Percentiles rank a stretch among this genome's conserved stretches.
phyloP scores from a whole-genome alignment of 2,113 vertebrate genomes.

The Brachypodius melanocephalos region DNA sequence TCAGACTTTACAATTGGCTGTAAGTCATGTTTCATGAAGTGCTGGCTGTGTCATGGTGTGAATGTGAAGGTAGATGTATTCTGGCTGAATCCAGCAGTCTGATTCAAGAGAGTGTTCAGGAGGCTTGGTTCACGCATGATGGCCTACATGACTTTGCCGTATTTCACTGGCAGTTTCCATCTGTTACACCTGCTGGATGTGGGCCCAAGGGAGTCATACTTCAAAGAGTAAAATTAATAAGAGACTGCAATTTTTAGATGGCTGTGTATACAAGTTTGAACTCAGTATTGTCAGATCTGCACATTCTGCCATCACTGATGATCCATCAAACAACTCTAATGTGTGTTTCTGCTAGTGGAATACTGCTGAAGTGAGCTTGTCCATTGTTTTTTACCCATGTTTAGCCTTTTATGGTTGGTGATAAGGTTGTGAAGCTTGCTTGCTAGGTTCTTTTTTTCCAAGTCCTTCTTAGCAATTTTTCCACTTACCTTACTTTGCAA shows the following conservation, averaged over 20 bases:
- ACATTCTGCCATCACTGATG: not conserved
- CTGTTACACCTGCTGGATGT: slow-evolving; percentile 27
- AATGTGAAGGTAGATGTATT: not conserved
- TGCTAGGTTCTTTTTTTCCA: not conserved
- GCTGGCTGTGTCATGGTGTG: not conserved
- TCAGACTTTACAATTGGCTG: not conserved
- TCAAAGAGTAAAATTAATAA: slow-evolving; percentile 15
- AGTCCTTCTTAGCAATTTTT: not conserved
- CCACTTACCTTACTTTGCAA: not conserved
- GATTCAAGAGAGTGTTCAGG: not conserved
- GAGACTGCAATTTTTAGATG: not conserved
- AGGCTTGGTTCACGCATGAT: not conserved
- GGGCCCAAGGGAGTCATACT: not conserved
- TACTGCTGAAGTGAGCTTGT: not conserved
- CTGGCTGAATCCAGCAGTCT: not conserved
- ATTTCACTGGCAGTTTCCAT: slow-evolving; percentile 25
- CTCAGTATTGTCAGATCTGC: not conserved
- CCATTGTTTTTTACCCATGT: not conserved
- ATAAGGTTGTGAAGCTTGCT: not conserved
- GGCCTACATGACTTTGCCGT: not conserved
- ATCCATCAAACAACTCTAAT: not conserved
- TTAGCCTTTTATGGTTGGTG: not conserved
- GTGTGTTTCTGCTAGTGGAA: not conserved
- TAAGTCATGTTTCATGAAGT: not conserved
- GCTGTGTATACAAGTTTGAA: not conserved